Evolutionary conservation across 2,113 vertebrate genomes (phyloP), one percentile per base, ranked within the genome.

Genomic region (Conger conger): DNA sequence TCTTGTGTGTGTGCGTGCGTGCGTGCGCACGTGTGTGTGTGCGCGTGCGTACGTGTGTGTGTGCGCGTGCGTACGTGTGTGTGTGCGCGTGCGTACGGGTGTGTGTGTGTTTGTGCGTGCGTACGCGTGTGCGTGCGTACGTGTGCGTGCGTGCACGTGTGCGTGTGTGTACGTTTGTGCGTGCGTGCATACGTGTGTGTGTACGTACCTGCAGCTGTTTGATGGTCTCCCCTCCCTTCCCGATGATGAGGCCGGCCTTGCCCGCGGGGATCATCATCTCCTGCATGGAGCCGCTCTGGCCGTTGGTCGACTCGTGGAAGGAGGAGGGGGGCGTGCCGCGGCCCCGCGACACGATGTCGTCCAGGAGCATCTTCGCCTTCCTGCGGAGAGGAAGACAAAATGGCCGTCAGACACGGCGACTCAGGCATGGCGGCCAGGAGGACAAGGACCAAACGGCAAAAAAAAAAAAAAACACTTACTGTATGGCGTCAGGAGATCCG

Each of bases 191-290:
- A 53, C 8, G 30, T n/a, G 9, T 9, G 77, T 1, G 8, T 13
- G 36, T 4, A 76, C 30, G 90, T 84, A 98, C 97, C 96, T 98
- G 97, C 4, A 98, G 91, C 92, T 98, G 97, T 90, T 97, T 98
- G 82, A 98, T 98, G 45, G 97, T 98, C 90, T 98, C 97, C 60
- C 97, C 97, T n/a, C 97, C 97, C 88, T 97, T 98, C 88, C 97
- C 97, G 0, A 98, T 98, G 82, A 98, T 95, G 23, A 98, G 95
- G 36, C 97, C 97, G 0, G 97, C 97, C 87, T 98, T 98, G 36
- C 97, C 97, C 0, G 97, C 97, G 0, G 97, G 97, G 87, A 98
- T 97, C 92, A 98, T 97, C 90, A 98, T 97, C 89, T 98, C 97
- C 91, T 98, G 97, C 92, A 97, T 96, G 0, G 96, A 96, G 73